Conservation (phyloP, 2,113 vertebrate species). For the Chaetura pelagica region DNA sequence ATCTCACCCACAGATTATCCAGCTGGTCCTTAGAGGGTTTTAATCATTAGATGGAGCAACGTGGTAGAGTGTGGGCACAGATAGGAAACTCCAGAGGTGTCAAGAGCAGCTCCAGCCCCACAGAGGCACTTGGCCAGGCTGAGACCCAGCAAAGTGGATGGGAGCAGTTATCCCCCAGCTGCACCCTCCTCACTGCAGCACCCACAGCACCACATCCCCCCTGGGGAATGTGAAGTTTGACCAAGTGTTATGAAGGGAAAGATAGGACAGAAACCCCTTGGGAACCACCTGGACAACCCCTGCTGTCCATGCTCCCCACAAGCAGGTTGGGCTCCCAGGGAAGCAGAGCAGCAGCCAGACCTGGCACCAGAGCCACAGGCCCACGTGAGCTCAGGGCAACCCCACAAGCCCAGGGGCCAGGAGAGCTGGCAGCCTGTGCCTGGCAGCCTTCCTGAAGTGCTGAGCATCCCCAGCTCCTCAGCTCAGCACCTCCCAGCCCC, state of each 20-base stretch:
- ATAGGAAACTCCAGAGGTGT: neutral
- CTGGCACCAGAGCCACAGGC: rapidly evolving
- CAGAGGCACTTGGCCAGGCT: neutral
- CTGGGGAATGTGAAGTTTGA: neutral
- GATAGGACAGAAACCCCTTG: neutral
- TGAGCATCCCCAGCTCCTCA: neutral
- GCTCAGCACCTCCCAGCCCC: neutral
- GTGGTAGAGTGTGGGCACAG: neutral
- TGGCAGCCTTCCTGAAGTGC: rapidly evolving
- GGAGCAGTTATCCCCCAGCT: neutral
- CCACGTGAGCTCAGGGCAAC: rapidly evolving
- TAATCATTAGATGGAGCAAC: neutral
- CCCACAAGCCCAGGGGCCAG: too few relatives aligned
- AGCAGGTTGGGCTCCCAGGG: rapidly evolving
- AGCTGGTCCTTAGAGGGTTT: neutral
- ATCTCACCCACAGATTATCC: neutral
- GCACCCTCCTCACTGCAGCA: neutral
- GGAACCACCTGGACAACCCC: neutral
- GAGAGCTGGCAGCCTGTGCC: rapidly evolving
- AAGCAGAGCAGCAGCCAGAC: neutral
- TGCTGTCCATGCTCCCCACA: neutral
- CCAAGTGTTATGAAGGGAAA: rapidly evolving
- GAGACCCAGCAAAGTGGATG: rapidly evolving
- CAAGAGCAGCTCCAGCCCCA: neutral
- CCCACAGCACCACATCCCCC: rapidly evolving